phyloP scores from a whole-genome alignment of 2,113 vertebrate genomes.

The Mellivora capensis region DNA sequence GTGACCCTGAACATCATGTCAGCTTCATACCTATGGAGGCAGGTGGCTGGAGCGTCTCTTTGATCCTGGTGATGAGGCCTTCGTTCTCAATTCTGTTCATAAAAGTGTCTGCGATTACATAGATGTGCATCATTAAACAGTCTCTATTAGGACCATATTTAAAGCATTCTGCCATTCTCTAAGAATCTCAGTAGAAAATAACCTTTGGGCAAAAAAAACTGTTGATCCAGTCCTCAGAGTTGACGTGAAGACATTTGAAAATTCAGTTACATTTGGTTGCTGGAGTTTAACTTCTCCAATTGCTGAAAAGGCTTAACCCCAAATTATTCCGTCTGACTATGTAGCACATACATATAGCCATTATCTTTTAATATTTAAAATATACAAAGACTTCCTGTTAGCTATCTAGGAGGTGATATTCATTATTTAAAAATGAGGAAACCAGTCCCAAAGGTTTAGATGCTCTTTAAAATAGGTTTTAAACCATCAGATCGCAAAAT shows the following conservation, averaged over 20 bases:
- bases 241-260: background rate
- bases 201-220: background rate
- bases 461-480: background rate
- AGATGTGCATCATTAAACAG: background rate
- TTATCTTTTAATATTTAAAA: background rate
- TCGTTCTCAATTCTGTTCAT: conserved; percentile 15
- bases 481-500: background rate
- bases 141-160: background rate
- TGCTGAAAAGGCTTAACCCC: background rate
- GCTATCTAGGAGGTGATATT: background rate
- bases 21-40: background rate
- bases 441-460: background rate
- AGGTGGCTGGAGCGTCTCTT: background rate
- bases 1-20: conserved; percentile 33
- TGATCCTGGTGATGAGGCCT: background rate
- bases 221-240: background rate
- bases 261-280: background rate
- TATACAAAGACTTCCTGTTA: background rate
- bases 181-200: background rate
- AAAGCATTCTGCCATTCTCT: background rate
- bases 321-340: background rate
- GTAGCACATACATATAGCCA: background rate
- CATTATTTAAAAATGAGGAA: background rate
- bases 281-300: conserved; percentile 16
- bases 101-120: background rate